Evolutionary conservation across 2,113 vertebrate species (phyloP), one percentile per base, ranked within the genome.

Genomic region (Syngnathoides biaculeatus): DNA sequence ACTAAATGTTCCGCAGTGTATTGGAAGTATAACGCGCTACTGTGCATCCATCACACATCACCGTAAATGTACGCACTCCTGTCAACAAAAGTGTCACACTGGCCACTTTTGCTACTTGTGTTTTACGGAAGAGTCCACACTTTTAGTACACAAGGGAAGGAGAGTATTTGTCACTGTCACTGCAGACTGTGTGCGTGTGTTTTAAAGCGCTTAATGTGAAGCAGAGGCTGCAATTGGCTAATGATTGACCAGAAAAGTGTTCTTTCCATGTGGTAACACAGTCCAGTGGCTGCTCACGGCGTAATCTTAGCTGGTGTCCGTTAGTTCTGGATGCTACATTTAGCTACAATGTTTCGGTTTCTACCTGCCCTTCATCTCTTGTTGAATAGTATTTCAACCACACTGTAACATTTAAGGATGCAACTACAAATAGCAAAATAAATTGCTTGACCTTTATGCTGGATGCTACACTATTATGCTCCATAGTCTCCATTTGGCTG

Each of bases 211-310:
- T 69, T 39, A 15, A 68, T 75, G 70, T 67, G 50, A 84, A 55
- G 60, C 79, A 81, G 72, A 74, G 75, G 77, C 79, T 80, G 73
- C 74, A 76, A 58, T 72, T 84, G 72, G 82, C 69, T 87, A 85
- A 89, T 90, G 71, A 88, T 88, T 90, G 69, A 90, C 85, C 77
- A 77, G 88, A 71, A 75, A 68, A 67, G 26, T 71, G 72, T 70
- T 82, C 56, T 80, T 72, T 85, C 73, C 69, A 71, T 77, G 76
- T 80, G 26, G 26, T 30, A 57, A 57, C 26, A 57, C 55, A 9
- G 14, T 30, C 14, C 55, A 57, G 27, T 57, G 26, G 55, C 17
- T 57, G 26, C 55, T 57, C 15, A 57, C 24, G 19, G 55, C 7
- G 14, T 57, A 55, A 22, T 4, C 12, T 48, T 19, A 55, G 22